Conservation (phyloP, 2,113 vertebrate species). For the Grammomys surdaster region DNA sequence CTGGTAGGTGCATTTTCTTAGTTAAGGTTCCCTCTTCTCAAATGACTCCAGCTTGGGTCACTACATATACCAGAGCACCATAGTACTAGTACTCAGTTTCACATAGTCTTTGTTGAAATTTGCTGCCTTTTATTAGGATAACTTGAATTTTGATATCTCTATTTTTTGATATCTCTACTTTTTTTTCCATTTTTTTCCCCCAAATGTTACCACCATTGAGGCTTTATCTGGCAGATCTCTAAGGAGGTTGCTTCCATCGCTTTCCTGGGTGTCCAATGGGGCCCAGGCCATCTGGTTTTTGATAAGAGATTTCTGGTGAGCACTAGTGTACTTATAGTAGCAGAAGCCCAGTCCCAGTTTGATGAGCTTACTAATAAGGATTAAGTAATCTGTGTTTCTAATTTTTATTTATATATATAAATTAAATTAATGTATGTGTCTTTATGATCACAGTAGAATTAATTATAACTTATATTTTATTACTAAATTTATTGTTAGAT, state of each 20-base stretch:
- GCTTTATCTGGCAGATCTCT: constrained; percentile 14
- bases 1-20: neutral
- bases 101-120: neutral
- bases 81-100: neutral
- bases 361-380: neutral
- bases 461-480: constrained; percentile 6
- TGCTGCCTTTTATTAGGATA: constrained; percentile 31
- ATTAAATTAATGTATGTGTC: neutral
- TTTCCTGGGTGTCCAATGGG: neutral
- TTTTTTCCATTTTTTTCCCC: neutral
- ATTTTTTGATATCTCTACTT: neutral
- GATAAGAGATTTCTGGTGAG: neutral
- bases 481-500: neutral
- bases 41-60: neutral
- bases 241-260: neutral
- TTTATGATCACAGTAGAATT: neutral
- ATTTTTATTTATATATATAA: neutral
- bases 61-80: neutral
- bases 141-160: neutral
- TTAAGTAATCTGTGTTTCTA: constrained; percentile 4
- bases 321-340: neutral
- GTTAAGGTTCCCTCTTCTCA: neutral
- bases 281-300: neutral
- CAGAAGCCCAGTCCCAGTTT: neutral
- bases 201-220: neutral